Percentiles rank a stretch among this genome's conserved stretches.
Evolutionary conservation across 2,797 vertebrate genomes (phyloP).

Genomic region (Bryconaethiops microstoma): DNA sequence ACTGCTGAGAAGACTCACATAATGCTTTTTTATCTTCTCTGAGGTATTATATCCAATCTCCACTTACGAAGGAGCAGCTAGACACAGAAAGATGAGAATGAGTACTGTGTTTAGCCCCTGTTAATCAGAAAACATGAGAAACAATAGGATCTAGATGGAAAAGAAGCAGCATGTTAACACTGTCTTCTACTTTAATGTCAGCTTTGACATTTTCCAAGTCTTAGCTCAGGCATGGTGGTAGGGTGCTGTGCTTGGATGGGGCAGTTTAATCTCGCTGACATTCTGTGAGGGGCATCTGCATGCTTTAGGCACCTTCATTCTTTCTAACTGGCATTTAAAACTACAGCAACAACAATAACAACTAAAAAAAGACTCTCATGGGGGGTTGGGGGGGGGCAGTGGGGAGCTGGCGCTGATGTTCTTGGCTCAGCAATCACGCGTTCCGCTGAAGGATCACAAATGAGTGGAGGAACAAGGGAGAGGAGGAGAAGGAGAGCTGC

Average conservation of each 20-base stretch:
- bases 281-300: slow-evolving; percentile 35
- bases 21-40: not conserved
- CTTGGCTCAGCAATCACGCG: slow-evolving; percentile 27
- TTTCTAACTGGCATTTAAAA: slow-evolving; percentile 43
- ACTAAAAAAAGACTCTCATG: slow-evolving; percentile 43
- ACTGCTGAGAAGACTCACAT: not conserved
- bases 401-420: slow-evolving; percentile 46
- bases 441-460: slow-evolving; percentile 35
- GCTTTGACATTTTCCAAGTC: slow-evolving; percentile 34
- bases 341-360: slow-evolving; percentile 34
- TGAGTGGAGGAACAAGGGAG: slow-evolving; percentile 38
- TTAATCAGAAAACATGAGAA: not conserved
- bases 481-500: slow-evolving; percentile 39
- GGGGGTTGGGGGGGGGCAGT: slow-evolving; percentile 20
- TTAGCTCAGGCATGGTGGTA: not conserved
- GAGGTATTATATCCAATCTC: not conserved
- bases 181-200: not conserved
- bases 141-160: not conserved
- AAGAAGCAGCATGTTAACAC: not conserved
- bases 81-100: not conserved
- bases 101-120: not conserved
- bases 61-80: too few species aligned
- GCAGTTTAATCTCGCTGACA: slow-evolving; percentile 30
- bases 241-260: not conserved
- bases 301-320: slow-evolving; percentile 17